Percentiles rank a stretch among this genome's conserved stretches.
Evolutionary conservation across 2,113 vertebrate genomes (phyloP).

Genomic region (Atherinomorus stipes): DNA sequence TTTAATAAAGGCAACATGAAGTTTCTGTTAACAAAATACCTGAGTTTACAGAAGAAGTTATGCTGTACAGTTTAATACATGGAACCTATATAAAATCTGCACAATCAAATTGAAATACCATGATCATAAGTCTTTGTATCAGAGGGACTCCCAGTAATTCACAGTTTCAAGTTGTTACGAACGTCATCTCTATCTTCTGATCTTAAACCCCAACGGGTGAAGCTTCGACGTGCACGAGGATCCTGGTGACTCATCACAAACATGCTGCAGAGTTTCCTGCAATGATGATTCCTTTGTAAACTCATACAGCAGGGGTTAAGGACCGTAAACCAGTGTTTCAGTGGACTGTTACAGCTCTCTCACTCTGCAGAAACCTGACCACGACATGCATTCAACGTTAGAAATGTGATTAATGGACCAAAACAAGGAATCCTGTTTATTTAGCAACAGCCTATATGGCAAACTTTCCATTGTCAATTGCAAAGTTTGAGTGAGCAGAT

Average conservation of each 20-base stretch:
- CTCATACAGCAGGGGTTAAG: constrained; percentile 8
- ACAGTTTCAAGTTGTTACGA: constrained; percentile 58
- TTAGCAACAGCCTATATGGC: too few relatives aligned
- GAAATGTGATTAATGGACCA: too few relatives aligned
- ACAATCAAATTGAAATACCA: constrained; percentile 63
- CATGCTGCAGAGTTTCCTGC: constrained; percentile 28
- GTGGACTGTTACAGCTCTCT: neutral
- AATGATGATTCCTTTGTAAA: constrained; percentile 5
- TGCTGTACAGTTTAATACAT: constrained; percentile 40
- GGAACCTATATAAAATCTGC: constrained; percentile 55
- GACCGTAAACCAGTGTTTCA: constrained; percentile 5
- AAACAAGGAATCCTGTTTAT: too few relatives aligned
- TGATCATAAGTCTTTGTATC: constrained; percentile 30
- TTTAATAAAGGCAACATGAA: constrained; percentile 27
- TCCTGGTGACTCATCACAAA: constrained; percentile 38
- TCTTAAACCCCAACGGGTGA: constrained; percentile 3
- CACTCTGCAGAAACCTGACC: too few relatives aligned
- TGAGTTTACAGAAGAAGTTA: constrained; percentile 71
- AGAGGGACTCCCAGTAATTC: constrained; percentile 54
- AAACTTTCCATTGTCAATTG: neutral
- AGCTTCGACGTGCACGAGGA: constrained; percentile 49
- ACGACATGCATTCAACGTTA: too few relatives aligned
- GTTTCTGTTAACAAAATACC: constrained; percentile 65
- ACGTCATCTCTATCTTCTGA: constrained; percentile 13
- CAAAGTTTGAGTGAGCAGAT: neutral